Percentiles rank a stretch among this genome's conserved stretches.
Conservation (phyloP, 2,797 vertebrate species). For the Furcifer pardalis region DNA sequence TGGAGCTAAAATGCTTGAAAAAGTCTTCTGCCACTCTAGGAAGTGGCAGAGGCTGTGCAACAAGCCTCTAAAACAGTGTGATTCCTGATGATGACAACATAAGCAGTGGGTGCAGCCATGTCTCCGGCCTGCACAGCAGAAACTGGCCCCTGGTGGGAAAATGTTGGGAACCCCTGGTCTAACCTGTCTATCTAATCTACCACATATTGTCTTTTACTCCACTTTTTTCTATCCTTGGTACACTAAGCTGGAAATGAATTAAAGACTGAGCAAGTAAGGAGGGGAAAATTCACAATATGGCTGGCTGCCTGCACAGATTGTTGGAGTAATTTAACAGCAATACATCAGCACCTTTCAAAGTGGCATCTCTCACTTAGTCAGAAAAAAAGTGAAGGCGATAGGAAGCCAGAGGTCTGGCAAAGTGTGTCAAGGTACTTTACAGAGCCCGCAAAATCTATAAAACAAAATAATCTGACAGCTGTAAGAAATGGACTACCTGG, state of each 20-base stretch:
- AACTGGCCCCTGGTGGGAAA: too few relatives aligned
- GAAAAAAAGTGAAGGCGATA: slow-evolving; percentile 56
- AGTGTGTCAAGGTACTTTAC: slow-evolving; percentile 64
- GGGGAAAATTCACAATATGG: slow-evolving; percentile 45
- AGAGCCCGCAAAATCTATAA: slow-evolving; percentile 59
- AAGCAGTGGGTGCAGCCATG: too few relatives aligned
- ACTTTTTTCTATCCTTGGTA: not conserved
- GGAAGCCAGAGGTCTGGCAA: slow-evolving; percentile 58
- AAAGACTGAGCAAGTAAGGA: slow-evolving; percentile 17
- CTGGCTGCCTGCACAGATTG: slow-evolving; percentile 44
- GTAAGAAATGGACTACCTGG: slow-evolving; percentile 49
- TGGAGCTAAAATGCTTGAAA: too few relatives aligned
- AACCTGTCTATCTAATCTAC: not conserved
- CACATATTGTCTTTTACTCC: not conserved
- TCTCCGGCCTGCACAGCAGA: too few relatives aligned
- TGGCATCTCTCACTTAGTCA: slow-evolving; percentile 70
- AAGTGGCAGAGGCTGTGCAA: too few relatives aligned
- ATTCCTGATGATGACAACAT: too few relatives aligned
- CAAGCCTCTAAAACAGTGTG: too few relatives aligned
- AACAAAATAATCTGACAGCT: slow-evolving; percentile 61
- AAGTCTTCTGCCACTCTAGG: too few relatives aligned
- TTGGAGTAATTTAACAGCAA: slow-evolving; percentile 59
- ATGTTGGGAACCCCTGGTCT: too few relatives aligned
- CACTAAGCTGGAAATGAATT: slow-evolving; percentile 33
- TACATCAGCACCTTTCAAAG: slow-evolving; percentile 63